Conservation (phyloP, 2,113 vertebrate species). For the Ahaetulla prasina region DNA sequence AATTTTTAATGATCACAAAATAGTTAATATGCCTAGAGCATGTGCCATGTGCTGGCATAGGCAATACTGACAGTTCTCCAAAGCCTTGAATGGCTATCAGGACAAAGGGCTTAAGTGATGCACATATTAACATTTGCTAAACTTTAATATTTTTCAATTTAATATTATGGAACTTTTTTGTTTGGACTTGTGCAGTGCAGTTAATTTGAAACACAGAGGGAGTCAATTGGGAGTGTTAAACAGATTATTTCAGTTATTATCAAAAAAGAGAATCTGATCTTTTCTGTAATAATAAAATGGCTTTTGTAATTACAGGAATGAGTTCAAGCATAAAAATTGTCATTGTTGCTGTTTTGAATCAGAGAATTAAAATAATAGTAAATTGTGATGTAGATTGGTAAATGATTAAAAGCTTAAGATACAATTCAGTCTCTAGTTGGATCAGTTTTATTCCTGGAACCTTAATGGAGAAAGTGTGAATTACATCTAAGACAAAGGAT, state of each 20-base stretch:
- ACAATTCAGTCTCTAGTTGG: background rate
- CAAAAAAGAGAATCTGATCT: conserved; percentile 13
- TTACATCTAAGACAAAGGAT: background rate
- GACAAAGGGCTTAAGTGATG: conserved; percentile 50
- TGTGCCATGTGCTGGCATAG: conserved; percentile 45
- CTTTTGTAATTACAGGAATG: background rate
- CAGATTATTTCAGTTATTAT: background rate
- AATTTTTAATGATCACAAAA: conserved; percentile 43
- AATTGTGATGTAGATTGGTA: background rate
- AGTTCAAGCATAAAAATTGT: background rate
- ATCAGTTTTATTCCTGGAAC: background rate
- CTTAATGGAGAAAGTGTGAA: background rate
- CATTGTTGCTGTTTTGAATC: background rate
- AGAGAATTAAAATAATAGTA: background rate
- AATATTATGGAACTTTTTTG: conserved; percentile 54
- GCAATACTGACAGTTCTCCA: conserved; percentile 56
- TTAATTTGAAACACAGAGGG: conserved; percentile 16
- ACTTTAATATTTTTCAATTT: conserved; percentile 46
- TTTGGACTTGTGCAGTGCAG: conserved; percentile 70
- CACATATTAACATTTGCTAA: conserved; percentile 61
- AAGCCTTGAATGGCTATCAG: conserved; percentile 53
- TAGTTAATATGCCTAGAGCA: conserved; percentile 46
- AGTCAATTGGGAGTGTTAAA: background rate
- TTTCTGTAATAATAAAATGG: background rate
- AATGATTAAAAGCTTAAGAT: background rate